Evolutionary conservation across 2,888 invertebrate genomes (phyloP).

Genomic region (Psylliodes chrysocephalus): DNA sequence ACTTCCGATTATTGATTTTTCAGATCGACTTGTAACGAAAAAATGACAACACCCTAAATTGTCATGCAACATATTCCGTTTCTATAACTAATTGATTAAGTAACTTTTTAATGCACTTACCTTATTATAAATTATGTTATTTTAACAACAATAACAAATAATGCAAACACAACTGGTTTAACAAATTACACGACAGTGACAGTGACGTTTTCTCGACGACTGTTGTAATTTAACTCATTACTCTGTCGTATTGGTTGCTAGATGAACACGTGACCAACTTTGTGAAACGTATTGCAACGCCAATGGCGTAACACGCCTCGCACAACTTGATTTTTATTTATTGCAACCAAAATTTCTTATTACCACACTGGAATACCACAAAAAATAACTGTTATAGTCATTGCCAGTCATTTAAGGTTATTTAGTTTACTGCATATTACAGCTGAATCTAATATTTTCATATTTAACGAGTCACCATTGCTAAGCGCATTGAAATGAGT

Average conservation of each 20-base stretch:
- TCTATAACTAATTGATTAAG: neutral
- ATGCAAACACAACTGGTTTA: slow-evolving; percentile 39
- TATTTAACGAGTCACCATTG: neutral
- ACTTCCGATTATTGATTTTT: slow-evolving; percentile 45
- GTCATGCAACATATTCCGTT: neutral
- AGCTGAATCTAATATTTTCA: neutral
- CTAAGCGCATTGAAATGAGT: neutral
- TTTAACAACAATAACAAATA: slow-evolving; percentile 39
- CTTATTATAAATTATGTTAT: slow-evolving; percentile 41
- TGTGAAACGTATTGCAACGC: neutral
- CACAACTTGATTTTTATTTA: neutral
- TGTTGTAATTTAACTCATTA: slow-evolving; percentile 54
- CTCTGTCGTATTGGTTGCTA: slow-evolving; percentile 53
- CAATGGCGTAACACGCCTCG: neutral
- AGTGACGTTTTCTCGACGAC: slow-evolving; percentile 46
- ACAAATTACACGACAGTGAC: slow-evolving; percentile 39
- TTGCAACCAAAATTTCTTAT: neutral
- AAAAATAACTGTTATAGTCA: neutral
- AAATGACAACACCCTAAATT: slow-evolving; percentile 47
- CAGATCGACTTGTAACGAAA: slow-evolving; percentile 30
- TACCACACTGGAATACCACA: neutral
- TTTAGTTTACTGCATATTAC: neutral
- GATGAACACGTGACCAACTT: slow-evolving; percentile 51
- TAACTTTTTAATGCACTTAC: slow-evolving; percentile 33
- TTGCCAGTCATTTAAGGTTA: neutral